Base-by-base conservation (phyloP, 2,113 vertebrate genomes). In the Ardeotis arabs region DNA sequence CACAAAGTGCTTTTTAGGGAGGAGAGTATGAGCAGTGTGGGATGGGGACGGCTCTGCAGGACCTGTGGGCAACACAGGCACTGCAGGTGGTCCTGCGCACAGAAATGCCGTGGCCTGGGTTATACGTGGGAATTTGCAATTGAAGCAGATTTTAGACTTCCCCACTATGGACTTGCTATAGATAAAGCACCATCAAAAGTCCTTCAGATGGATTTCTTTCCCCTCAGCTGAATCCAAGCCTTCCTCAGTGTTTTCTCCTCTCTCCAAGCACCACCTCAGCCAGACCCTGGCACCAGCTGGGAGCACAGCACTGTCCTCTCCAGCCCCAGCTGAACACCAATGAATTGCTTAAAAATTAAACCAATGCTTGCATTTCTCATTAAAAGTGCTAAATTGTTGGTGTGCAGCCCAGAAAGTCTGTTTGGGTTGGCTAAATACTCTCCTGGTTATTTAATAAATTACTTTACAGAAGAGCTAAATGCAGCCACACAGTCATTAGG, bases 61-160 rank as follows among this genome's bases (percentile, higher is more conserved):
- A 33, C 18, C 33, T 1, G 0, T 11, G 31, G 47, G 44, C 23
- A 45, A 2, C 8, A 7, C 1, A 2, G 29, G 44, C 9, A 24
- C 29, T 19, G 37, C 39, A 55, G 56, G 37, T 1, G 3, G 10
- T 56, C 31, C 41, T n/a, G 39, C 4, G 28, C 37, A 8, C 82
- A 69, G 41, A 33, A 79, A 15, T 21, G 25, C 44, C 14, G 1
- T 16, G 6, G 3, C 33, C 52, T 31, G 20, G 6, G 7, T 52
- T 90, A 29, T 58, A 81, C 28, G 0, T 9, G 13, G 22, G 33
- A 64, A 5, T 14, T 44, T 39, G 39, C 53, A 50, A 59, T 6
- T 68, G 9, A 29, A 77, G 41, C 41, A 15, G 29, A 37, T 14
- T 72, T 68, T 39, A n/a, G 23, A 25, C 17, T 29, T n/a, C 3